Evolutionary conservation across 30 jellyfish, hydroid and myxozoan species (phyloP).

Genomic region (Clytia hemisphaerica): DNA sequence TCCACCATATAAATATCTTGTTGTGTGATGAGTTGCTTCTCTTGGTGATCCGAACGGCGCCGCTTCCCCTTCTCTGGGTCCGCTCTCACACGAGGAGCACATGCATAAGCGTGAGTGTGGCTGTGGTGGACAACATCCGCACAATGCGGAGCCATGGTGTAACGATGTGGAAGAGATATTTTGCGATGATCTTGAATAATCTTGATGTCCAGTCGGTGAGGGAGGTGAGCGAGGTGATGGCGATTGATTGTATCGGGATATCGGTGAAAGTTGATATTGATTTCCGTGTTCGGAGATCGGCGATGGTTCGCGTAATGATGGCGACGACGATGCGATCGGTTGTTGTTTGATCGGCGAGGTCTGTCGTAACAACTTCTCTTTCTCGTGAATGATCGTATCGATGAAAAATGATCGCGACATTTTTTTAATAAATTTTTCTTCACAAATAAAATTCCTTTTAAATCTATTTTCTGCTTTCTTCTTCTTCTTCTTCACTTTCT

Average conservation of each 20-base stretch:
- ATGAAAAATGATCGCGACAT: conserved; percentile 84
- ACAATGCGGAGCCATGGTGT: conserved; percentile 39
- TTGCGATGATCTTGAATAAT: not conserved
- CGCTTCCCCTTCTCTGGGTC: conserved; percentile 62
- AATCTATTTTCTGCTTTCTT: no score
- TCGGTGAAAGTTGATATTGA: conserved; percentile 14
- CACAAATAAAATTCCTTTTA: no score
- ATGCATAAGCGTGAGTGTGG: conserved; percentile 48
- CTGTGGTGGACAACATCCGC: conserved; percentile 91
- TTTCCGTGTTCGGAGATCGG: conserved; percentile 20
- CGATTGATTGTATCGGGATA: not conserved
- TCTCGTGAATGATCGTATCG: conserved; percentile 72
- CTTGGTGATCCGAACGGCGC: conserved; percentile 41
- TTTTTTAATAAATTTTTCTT: no score
- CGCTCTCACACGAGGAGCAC: conserved; percentile 40
- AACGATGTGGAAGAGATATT: not conserved
- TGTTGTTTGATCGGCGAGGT: conserved; percentile 47
- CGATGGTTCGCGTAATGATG: conserved; percentile 43
- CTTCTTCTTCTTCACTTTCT: no score
- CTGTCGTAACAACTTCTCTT: conserved; percentile 44
- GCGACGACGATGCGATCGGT: conserved; percentile 58
- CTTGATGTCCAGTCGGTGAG: no score
- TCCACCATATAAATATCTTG: conserved; percentile 56
- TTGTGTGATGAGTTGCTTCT: conserved; percentile 31
- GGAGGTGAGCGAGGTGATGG: conserved; percentile 25